Conservation (phyloP, 1,140 invertebrate genomes). For the Drosophila tsacasi region DNA sequence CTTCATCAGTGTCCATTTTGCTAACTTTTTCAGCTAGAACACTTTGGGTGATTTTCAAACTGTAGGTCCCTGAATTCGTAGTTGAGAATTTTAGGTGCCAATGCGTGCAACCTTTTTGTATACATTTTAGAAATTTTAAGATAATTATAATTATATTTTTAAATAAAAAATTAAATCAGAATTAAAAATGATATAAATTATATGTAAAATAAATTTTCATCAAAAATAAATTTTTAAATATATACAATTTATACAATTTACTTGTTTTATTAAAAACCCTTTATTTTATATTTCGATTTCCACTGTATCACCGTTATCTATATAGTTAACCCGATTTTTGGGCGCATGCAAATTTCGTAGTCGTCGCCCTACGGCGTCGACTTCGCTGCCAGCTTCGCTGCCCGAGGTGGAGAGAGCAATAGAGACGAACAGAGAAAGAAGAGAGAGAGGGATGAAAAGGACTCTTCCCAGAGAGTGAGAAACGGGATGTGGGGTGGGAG, state of each 20-base stretch:
- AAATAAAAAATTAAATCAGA: neutral
- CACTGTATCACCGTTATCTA: constrained; percentile 41
- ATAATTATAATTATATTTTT: too few species aligned
- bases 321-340: constrained; percentile 81
- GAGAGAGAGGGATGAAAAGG: constrained; percentile 1
- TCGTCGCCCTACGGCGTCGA: constrained; percentile 52
- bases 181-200: neutral
- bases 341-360: constrained; percentile 76
- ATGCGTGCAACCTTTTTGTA: too few species aligned
- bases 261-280: neutral
- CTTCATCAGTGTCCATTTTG: neutral
- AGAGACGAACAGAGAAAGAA: neutral
- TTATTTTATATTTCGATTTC: neutral
- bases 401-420: constrained; percentile 9
- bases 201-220: neutral
- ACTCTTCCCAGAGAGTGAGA: neutral
- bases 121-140: too few species aligned
- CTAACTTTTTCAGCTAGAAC: neutral
- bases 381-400: constrained; percentile 40
- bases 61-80: neutral
- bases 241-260: too few species aligned
- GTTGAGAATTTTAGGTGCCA: neutral
- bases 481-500: constrained; percentile 1
- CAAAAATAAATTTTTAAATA: neutral
- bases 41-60: neutral